phyloP scores from a whole-genome alignment of 2,113 vertebrate genomes.

The Noturus placidus region DNA sequence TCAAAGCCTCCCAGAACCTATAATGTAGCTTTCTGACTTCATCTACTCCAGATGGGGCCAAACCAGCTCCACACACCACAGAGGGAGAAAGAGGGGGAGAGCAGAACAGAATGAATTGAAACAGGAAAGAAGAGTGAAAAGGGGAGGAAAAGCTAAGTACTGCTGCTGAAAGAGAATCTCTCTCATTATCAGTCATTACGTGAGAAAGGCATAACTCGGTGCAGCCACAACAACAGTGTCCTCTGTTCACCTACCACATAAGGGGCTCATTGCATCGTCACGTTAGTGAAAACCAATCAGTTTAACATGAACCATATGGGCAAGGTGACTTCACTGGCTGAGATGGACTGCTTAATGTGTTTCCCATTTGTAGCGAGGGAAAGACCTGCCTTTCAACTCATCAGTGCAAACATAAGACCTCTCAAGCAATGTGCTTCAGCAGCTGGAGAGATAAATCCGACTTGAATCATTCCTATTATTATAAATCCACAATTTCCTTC shows the following conservation, averaged over 20 bases:
- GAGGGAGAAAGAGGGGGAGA: slow-evolving; percentile 15
- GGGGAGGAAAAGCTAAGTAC: background rate
- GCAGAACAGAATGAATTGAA: background rate
- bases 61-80: slow-evolving; percentile 56
- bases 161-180: slow-evolving; percentile 14
- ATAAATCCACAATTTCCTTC: slow-evolving; percentile 1
- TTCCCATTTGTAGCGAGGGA: slow-evolving; percentile 44
- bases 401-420: slow-evolving; percentile 67
- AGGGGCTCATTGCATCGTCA: slow-evolving; percentile 28
- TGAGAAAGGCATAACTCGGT: background rate
- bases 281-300: slow-evolving; percentile 31
- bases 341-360: slow-evolving; percentile 1
- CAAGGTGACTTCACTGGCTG: slow-evolving; percentile 9
- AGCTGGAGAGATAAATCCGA: slow-evolving; percentile 20
- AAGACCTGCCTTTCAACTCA: slow-evolving; percentile 73
- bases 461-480: background rate
- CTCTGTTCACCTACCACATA: slow-evolving; percentile 40
- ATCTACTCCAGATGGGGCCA: slow-evolving; percentile 89
- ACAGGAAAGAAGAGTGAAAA: slow-evolving; percentile 28
- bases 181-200: slow-evolving; percentile 36
- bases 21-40: slow-evolving; percentile 91
- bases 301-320: slow-evolving; percentile 38
- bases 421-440: slow-evolving; percentile 10
- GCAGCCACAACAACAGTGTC: slow-evolving; percentile 12
- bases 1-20: slow-evolving; percentile 78